Evolutionary conservation across 2,113 vertebrate species (phyloP), one percentile per base, ranked within the genome.

Genomic region (Melanostigma gelatinosum): DNA sequence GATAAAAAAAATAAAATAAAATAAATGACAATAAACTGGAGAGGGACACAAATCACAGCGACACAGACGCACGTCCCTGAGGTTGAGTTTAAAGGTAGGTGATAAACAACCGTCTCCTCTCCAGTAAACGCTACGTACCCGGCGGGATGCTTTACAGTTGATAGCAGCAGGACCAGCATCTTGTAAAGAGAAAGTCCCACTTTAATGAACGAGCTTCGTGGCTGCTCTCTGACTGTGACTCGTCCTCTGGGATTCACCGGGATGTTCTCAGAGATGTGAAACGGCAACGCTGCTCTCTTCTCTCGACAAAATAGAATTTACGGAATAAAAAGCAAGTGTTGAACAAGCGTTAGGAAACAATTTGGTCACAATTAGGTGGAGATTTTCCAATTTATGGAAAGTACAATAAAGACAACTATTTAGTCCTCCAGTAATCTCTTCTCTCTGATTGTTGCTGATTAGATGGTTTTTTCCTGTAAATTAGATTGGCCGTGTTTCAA

Each of bases 31-130:
- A 44, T 75, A 76, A 84, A 75, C 5, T 5, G 34, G 11, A 11
- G 55, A 12, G 42, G 62, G 60, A 74, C 67, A 86, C 74, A 89
- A 87, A 90, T 86, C 77, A 87, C 36, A 5, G 55, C 9, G 55
- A 82, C 75, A 65, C 61, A 2, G 0, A 48, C 5, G 50, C 50
- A 1, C 9, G 72, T 82, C 79, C 86, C 86, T 42, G 77, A 85
- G 74, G 63, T 6, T 24, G 64, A 60, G 63, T 81, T 84, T 76
- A 71, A 85, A 79, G 27, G 54, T 15, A 57, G 82, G 29, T 60
- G 66, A 88, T 72, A 72, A 76, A 84, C 69, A 15, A 24, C 67
- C 5, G 73, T 27, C 67, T 50, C 65, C 20, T 69, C 72, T 55
- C 74, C 72, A 67, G 46, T 88, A 85, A 88, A 87, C 75, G 44